Percentiles rank a stretch among this genome's conserved stretches.
phyloP scores from a whole-genome alignment of 2,888 invertebrate genomes.

The Dilophus febrilis region DNA sequence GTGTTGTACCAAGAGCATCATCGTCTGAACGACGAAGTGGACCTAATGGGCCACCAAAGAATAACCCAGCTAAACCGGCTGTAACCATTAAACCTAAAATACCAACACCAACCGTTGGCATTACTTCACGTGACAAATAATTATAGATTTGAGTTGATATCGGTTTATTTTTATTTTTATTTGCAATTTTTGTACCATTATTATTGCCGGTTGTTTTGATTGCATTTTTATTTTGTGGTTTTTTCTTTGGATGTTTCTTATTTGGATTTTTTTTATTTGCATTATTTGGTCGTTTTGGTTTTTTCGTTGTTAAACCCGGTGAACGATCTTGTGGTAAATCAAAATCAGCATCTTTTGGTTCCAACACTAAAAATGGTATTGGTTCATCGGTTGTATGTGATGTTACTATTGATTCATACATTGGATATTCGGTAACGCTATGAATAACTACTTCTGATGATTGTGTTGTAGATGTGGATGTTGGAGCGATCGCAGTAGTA shows the following conservation, averaged over 20 bases:
- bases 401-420: neutral
- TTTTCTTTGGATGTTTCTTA: slow-evolving; percentile 9
- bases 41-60: slow-evolving; percentile 55
- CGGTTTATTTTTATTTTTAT: slow-evolving; percentile 32
- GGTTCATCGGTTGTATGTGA: slow-evolving; percentile 7
- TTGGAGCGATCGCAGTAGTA: slow-evolving; percentile 21
- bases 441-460: slow-evolving; percentile 34
- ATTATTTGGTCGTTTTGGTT: slow-evolving; percentile 12
- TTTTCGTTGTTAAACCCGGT: slow-evolving; percentile 11
- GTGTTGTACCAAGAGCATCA: slow-evolving; percentile 21
- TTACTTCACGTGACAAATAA: slow-evolving; percentile 59
- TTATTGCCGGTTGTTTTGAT: slow-evolving; percentile 6
- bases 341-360: slow-evolving; percentile 15
- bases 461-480: slow-evolving; percentile 25
- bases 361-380: slow-evolving; percentile 12
- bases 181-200: slow-evolving; percentile 6
- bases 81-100: slow-evolving; percentile 55
- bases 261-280: slow-evolving; percentile 10
- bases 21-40: slow-evolving; percentile 49
- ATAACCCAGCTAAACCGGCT: slow-evolving; percentile 58
- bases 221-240: slow-evolving; percentile 8
- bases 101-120: slow-evolving; percentile 66
- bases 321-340: slow-evolving; percentile 14
- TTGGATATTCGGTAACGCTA: slow-evolving; percentile 21
- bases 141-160: slow-evolving; percentile 59